Base-by-base conservation (phyloP, 2,113 vertebrate genomes). In the Herpetotheres cachinnans region DNA sequence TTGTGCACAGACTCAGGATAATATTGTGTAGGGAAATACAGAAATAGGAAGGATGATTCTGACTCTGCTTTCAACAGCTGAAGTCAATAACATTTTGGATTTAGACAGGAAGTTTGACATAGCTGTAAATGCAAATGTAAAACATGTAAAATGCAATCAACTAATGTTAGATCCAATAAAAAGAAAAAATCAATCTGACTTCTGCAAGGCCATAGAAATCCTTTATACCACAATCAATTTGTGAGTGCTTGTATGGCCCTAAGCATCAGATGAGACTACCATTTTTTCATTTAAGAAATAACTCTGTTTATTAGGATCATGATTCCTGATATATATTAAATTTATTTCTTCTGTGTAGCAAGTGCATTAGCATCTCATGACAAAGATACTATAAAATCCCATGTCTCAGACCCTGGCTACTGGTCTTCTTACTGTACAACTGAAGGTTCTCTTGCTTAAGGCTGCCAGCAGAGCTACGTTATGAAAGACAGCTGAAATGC, bases 401-500 rank as follows among this genome's bases (percentile, higher is more conserved):
- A 32, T 16, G 15, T 74, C 44, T 40, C 44, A 59, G 69, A 40
- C 19, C 25, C 24, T 42, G 40, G 3, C 15, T 21, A 44, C 46
- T 7, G 6, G 11, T 81, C 36, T 72, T 77, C n/a, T 62, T 34
- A 26, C 19, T 49, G 25, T 79, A 73, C 10, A 88, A 20, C 36
- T 44, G 40, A 76, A 78, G 11, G 8, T 2, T 49, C 20, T 77
- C 21, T 78, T 76, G 13, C 66, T 46, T 81, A 32, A 86, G 15
- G 44, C 34, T 59, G 10, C 13, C 55, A 40, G 13, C 22, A 85
- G 34, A 73, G 12, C 11, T 71, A 40, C 1, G 0, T 66, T 66
- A 24, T 82, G 80, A 95, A 94, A 91, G 90, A 87, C 79, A 96
- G 76, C 65, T 56, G 62, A 93, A 95, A 92, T 54, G 30, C 13